These are phyloP conservation scores for Bovichtus variegatus DNA, from an alignment of 2,797 vertebrate genomes.

Conservation along the genomic window DNA sequence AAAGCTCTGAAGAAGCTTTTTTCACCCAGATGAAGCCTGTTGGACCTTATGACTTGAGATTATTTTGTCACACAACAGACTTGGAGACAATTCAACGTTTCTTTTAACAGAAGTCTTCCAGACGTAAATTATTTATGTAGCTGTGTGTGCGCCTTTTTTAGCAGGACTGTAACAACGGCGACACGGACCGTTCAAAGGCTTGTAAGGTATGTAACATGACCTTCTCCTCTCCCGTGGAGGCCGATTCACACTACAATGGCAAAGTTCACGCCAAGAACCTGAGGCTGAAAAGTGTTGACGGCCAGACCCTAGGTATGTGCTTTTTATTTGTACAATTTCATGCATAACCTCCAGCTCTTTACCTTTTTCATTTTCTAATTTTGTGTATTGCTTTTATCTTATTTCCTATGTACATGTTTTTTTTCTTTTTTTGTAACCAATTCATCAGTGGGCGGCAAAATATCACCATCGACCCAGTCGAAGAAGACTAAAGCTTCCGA, in stretches of 20 bases:
- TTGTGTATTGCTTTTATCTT: too few species aligned
- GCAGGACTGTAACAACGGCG: slow-evolving; percentile 85
- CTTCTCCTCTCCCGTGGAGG: slow-evolving; percentile 93
- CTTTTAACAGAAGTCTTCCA: neutral
- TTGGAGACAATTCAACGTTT: neutral
- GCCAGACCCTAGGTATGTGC: slow-evolving; percentile 86
- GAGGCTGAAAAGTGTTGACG: slow-evolving; percentile 87
- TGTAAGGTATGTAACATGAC: slow-evolving; percentile 97
- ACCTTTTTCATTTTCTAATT: too few species aligned
- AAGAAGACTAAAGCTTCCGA: slow-evolving; percentile 73
- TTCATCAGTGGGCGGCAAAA: too few species aligned
- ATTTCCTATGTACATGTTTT: too few species aligned
- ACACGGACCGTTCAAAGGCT: slow-evolving; percentile 90
- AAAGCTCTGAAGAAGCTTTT: neutral
- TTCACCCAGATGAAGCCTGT: neutral
- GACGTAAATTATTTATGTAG: neutral
- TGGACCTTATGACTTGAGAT: neutral
- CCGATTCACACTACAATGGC: slow-evolving; percentile 95
- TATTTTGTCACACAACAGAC: neutral
- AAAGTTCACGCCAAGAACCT: slow-evolving; percentile 97
- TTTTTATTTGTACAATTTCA: neutral
- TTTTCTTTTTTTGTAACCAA: too few species aligned
- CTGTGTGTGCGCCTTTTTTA: slow-evolving; percentile 39
- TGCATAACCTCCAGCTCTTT: neutral
- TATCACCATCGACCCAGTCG: too few species aligned